Evolutionary conservation across 2,888 invertebrate genomes (phyloP).

Genomic region (Parthenolecanium corni): DNA sequence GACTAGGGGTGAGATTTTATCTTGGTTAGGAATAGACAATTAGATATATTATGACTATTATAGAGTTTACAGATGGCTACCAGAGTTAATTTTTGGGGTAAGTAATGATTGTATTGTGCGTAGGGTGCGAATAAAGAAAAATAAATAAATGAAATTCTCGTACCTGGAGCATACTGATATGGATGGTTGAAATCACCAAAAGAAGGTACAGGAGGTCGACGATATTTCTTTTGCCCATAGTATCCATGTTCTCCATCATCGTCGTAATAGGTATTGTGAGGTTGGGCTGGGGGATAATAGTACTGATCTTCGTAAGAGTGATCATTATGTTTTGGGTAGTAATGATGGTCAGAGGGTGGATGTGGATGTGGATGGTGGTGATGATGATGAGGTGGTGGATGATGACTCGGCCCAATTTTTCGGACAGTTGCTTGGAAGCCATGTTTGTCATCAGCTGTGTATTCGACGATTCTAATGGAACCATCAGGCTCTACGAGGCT

Average conservation of each 20-base stretch:
- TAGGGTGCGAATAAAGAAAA: no score
- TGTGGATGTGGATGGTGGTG: not conserved
- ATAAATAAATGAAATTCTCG: no score
- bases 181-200: not conserved
- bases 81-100: no score
- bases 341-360: slow-evolving; percentile 9
- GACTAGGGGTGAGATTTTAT: no score
- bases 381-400: slow-evolving; percentile 21
- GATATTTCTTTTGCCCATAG: not conserved
- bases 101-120: no score
- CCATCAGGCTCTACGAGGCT: slow-evolving; percentile 53
- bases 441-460: slow-evolving; percentile 63
- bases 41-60: no score
- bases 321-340: slow-evolving; percentile 4
- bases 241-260: slow-evolving; percentile 1
- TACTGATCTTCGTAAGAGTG: not conserved
- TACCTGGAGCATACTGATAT: slow-evolving; percentile 7
- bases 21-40: no score
- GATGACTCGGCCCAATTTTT: slow-evolving; percentile 30
- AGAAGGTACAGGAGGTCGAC: not conserved
- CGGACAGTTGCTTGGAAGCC: slow-evolving; percentile 59
- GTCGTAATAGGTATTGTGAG: not conserved
- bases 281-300: slow-evolving; percentile 7
- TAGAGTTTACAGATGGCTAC: no score
- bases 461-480: slow-evolving; percentile 59